phyloP scores from a whole-genome alignment of 1,140 invertebrate species.

The Magallana angulata region DNA sequence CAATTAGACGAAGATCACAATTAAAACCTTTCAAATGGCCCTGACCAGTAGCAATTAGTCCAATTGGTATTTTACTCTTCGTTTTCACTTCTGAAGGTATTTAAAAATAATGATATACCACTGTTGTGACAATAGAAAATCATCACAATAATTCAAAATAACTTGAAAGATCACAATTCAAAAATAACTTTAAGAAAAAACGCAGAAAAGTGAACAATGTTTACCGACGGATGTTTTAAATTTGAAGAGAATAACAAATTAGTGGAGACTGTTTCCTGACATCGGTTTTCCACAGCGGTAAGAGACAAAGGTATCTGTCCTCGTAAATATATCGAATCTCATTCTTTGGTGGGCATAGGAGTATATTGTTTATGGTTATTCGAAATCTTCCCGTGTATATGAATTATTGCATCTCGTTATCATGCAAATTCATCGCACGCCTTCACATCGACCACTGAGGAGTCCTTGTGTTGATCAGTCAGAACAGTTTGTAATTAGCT shows the following conservation, averaged over 20 bases:
- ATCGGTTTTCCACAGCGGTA: not conserved
- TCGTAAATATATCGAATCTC: not conserved
- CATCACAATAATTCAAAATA: not conserved
- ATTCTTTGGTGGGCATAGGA: not conserved
- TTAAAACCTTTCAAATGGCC: conserved; percentile 11
- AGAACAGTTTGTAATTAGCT: too few species aligned
- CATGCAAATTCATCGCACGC: not conserved
- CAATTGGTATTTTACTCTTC: not conserved
- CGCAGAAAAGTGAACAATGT: too few species aligned
- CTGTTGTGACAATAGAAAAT: too few species aligned
- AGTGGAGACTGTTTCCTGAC: not conserved
- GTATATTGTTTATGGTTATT: not conserved
- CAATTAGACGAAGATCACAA: conserved; percentile 38
- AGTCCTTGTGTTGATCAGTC: too few species aligned
- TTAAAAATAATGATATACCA: not conserved
- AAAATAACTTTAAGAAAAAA: too few species aligned
- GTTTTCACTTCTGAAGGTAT: not conserved
- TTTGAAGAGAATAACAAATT: not conserved
- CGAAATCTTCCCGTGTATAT: not conserved
- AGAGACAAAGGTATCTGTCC: not conserved
- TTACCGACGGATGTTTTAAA: too few species aligned
- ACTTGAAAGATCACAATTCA: not conserved
- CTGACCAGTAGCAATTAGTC: not conserved
- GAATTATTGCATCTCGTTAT: not conserved
- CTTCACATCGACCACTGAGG: too few species aligned